phyloP scores from a whole-genome alignment of 1,140 invertebrate genomes.

The Maconellicoccus hirsutus region DNA sequence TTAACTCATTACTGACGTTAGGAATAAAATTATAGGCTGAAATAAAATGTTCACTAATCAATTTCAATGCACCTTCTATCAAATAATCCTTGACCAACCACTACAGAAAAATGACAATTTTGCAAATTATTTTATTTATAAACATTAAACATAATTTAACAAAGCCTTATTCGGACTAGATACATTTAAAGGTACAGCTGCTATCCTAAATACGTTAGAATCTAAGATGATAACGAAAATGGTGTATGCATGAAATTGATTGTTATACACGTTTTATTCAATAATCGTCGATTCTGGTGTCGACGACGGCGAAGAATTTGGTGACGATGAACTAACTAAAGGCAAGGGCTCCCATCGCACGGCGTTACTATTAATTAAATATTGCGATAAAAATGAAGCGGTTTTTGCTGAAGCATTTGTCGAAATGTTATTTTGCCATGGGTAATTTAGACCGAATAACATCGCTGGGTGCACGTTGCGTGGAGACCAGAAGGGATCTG shows the following conservation, averaged over 20 bases:
- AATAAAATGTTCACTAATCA: too few relatives aligned
- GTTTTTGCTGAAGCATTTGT: not conserved
- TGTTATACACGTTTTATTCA: not conserved
- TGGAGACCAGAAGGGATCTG: not conserved
- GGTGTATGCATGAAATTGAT: not conserved
- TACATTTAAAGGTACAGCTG: constrained; percentile 11
- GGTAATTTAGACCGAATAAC: constrained; percentile 14
- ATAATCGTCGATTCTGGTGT: constrained; percentile 9
- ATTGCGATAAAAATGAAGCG: constrained; percentile 17
- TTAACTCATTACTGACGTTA: too few relatives aligned
- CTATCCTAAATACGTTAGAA: not conserved
- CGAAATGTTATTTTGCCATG: constrained; percentile 15
- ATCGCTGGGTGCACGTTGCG: not conserved
- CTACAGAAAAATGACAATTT: not conserved
- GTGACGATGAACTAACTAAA: not conserved
- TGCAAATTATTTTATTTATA: constrained; percentile 15
- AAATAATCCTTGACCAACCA: too few relatives aligned
- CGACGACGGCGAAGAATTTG: constrained; percentile 6
- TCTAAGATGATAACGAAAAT: constrained; percentile 4
- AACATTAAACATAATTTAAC: constrained; percentile 5
- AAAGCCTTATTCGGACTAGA: constrained; percentile 18
- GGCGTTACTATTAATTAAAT: constrained; percentile 13
- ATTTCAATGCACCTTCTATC: too few relatives aligned
- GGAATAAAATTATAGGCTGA: too few relatives aligned
- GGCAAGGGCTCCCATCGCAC: not conserved